Evolutionary conservation across 2,113 vertebrate genomes (phyloP), one percentile per base, ranked within the genome.

Genomic region (Paradisaea rubra): DNA sequence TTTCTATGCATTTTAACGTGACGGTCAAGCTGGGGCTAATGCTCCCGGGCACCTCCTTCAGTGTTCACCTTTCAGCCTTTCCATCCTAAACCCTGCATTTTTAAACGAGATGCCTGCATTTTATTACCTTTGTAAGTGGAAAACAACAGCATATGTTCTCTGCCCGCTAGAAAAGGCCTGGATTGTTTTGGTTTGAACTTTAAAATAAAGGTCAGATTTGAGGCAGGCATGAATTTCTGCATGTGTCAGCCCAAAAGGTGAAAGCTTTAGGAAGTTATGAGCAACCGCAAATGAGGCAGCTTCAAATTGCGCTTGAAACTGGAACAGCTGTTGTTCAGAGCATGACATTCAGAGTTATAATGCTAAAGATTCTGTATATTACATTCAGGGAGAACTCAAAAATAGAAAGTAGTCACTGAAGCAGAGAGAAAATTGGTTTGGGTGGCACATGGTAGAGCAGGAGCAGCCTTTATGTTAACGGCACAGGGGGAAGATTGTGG

Each of bases 181-280:
- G 84, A 78, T 81, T n/a, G 19, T 83, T 65, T 88, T 78, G 72
- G 47, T 68, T 93, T 94, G 86, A 93, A 91, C 76, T 93, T 94
- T 91, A 88, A 87, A 90, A 81, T 93, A 86, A 97, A 97, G 94
- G 89, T 88, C 82, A 93, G 37, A 22, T 47, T 83, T 50, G 74
- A 88, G 52, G 81, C 71, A 93, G 76, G 60, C 89, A 90, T 1
- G 28, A 91, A 95, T 84, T 91, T 65, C 61, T 81, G 86, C 60
- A 52, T 72, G 54, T 93, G 86, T 81, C 78, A 93, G 77, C 61
- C 89, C 72, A 44, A 88, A 95, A 96, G 88, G 91, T 95, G 91
- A 93, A 96, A 64, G 53, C 82, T 93, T 80, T 71, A 60, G 76
- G 82, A 95, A 94, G 80, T 88, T 90, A 87, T 28, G 79, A 88